A percentile compares a stretch with the other conserved stretches of the same genome.
phyloP scores from a whole-genome alignment of 2,888 invertebrate genomes.

The Chydorus sphaericus region DNA sequence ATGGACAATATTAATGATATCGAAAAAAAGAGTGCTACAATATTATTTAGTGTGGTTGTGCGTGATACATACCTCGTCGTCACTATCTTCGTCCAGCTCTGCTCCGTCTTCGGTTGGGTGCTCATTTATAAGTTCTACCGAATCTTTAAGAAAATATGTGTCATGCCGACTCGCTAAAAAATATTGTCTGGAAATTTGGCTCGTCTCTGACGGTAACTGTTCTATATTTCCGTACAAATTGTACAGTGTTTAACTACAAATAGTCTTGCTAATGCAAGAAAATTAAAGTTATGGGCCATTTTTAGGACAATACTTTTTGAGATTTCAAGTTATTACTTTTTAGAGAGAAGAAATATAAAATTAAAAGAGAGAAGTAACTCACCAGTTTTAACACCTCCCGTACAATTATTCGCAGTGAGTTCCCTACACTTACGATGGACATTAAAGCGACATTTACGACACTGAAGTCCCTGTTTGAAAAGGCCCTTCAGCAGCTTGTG shows the following conservation, averaged over 20 bases:
- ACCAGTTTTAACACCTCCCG: conserved; percentile 38
- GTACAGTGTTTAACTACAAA: too few species aligned
- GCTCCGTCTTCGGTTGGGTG: conserved; percentile 28
- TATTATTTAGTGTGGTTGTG: conserved; percentile 9
- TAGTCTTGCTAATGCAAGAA: too few species aligned
- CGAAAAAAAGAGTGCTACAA: background rate
- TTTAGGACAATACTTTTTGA: too few species aligned
- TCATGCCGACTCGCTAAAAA: too few species aligned
- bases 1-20: too few species aligned
- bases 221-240: too few species aligned
- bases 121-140: conserved; percentile 21
- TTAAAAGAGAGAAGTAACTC: too few species aligned
- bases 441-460: conserved; percentile 93
- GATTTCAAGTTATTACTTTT: too few species aligned
- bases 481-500: conserved; percentile 87
- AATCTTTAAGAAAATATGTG: background rate
- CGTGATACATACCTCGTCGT: conserved; percentile 29
- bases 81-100: conserved; percentile 45
- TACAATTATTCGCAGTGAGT: conserved; percentile 76
- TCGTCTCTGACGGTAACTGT: too few species aligned
- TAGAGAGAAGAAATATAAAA: conserved; percentile 18
- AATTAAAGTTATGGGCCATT: too few species aligned
- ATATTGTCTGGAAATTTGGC: too few species aligned
- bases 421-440: conserved; percentile 88
- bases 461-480: conserved; percentile 93